A percentile compares a stretch with the other conserved stretches of the same genome.
Evolutionary conservation across 2,888 invertebrate genomes (phyloP).

Genomic region (Phrixothrix hirtus): DNA sequence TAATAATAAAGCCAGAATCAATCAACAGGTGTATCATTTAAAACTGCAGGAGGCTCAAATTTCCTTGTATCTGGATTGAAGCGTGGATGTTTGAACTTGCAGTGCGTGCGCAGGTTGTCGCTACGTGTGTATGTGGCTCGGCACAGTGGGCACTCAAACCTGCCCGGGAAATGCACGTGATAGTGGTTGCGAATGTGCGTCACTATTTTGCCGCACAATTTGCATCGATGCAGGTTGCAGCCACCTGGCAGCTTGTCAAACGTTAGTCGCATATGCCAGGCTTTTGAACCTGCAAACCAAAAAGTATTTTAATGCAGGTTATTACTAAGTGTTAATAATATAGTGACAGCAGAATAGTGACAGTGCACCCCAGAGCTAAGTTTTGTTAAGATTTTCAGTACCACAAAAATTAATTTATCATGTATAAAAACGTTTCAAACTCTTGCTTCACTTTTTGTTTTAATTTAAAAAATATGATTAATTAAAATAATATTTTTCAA

Average conservation of each 20-base stretch:
- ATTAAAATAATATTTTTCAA: too few species aligned
- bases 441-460: too few species aligned
- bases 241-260: constrained; percentile 91
- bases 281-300: constrained; percentile 84
- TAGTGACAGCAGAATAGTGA: constrained; percentile 54
- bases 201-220: constrained; percentile 92
- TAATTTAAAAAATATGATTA: too few species aligned
- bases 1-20: constrained; percentile 57
- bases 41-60: constrained; percentile 71
- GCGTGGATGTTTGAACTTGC: constrained; percentile 90
- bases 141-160: constrained; percentile 90
- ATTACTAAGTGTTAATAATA: constrained; percentile 38
- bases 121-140: constrained; percentile 90
- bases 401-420: constrained; percentile 18
- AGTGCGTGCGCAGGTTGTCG: constrained; percentile 90
- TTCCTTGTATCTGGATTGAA: constrained; percentile 86
- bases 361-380: constrained; percentile 56
- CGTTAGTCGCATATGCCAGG: constrained; percentile 94
- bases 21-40: constrained; percentile 60
- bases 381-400: constrained; percentile 32
- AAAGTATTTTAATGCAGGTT: constrained; percentile 38
- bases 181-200: constrained; percentile 93
- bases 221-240: constrained; percentile 91
- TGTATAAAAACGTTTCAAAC: too few species aligned
- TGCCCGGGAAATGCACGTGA: constrained; percentile 91